phyloP scores from a whole-genome alignment of 1,140 invertebrate species.

The Dreissena polymorpha region DNA sequence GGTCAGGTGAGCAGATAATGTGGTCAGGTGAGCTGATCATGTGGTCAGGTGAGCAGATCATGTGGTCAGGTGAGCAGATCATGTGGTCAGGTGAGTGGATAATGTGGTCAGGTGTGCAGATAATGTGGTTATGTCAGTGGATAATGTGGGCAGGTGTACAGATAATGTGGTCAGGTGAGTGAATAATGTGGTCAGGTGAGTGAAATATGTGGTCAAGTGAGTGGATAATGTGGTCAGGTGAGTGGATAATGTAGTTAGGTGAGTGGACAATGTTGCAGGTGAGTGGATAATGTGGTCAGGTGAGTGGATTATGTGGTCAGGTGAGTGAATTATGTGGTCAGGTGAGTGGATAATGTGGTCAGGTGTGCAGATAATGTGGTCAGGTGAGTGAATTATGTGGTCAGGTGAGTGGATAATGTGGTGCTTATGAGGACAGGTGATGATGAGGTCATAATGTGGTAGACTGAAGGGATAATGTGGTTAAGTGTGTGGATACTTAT shows the following conservation, averaged over 20 bases:
- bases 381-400: background rate
- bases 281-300: background rate
- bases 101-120: too few species aligned
- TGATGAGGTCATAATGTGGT: too few species aligned
- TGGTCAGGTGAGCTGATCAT: constrained; percentile 66
- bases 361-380: constrained; percentile 14
- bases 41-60: background rate
- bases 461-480: too few species aligned
- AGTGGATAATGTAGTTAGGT: constrained; percentile 75
- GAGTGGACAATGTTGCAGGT: constrained; percentile 26
- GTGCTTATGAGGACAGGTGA: too few species aligned
- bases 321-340: constrained; percentile 23
- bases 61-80: background rate
- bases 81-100: too few species aligned
- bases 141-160: too few species aligned
- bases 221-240: constrained; percentile 28
- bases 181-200: too few species aligned
- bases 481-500: too few species aligned
- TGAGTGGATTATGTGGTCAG: too few species aligned
- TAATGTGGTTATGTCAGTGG: too few species aligned
- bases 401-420: background rate
- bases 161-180: too few species aligned
- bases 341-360: constrained; percentile 73
- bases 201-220: constrained; percentile 54
- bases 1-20: constrained; percentile 68